Evolutionary conservation across 30 jellyfish, hydroid and myxozoan genomes (phyloP), one percentile per base, ranked within the genome.

Genomic region (Hydractinia symbiolongicarpus): DNA sequence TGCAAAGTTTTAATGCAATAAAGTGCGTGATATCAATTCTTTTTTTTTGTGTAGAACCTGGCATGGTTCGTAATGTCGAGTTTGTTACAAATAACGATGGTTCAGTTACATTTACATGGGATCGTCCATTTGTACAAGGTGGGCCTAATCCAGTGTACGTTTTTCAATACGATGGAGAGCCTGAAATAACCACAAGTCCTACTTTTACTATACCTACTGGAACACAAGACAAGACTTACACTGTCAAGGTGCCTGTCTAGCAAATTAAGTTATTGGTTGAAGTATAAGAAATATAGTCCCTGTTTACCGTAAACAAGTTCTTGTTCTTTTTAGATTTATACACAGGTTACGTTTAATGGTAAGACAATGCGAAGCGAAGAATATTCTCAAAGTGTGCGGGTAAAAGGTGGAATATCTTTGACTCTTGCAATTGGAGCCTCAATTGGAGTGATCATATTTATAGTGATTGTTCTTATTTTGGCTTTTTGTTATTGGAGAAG

Each of bases 71-170:
- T 53, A 68, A 82, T 71, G 80, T 88, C 53, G 56, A 15, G 17
- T n/a, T 51, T 16, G 70, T 16, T 54, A 67, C 71, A 16, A 77
- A 82, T 67, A 74, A 17, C 58, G 93, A 82, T 83, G 89, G 82
- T 1, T 77, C 86, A 15, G 93, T 74, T 17, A 58, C 79, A 9
- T 75, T 88, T 4, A 50, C 82, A 14, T 88, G 96, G 96, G 76
- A 76, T 1, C 58, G 20, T 61, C 96, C 96, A 6, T 7, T 51
- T 9, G 73, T 66, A 56, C 44, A 7, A 21, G 96, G 96, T 0
- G 89, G 86, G 14, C 51, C 67, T 30, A 80, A 53, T 53, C 61
- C 83, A 9, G 44, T 44, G 10, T 88, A 88, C 52, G 19, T 54
- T 8, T 67, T 71, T 20, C 30, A 79, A 49, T 53, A 71, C 8